phyloP scores from a whole-genome alignment of 2,888 invertebrate species.

The Glyphotaelius pellucidus region DNA sequence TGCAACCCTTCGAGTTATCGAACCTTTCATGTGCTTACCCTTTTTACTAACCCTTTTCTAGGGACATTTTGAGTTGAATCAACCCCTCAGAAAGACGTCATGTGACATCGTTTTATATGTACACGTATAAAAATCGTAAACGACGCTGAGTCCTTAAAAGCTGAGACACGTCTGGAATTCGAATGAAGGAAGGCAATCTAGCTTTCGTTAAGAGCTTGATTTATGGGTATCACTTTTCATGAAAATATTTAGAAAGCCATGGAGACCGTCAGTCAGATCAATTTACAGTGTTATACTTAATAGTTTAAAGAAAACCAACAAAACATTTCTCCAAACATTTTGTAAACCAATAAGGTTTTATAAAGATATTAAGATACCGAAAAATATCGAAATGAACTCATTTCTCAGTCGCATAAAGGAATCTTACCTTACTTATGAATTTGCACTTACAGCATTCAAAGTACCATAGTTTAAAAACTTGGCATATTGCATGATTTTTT shows the following conservation, averaged over 20 bases:
- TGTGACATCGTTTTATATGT: neutral
- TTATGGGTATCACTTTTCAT: neutral
- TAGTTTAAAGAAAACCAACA: neutral
- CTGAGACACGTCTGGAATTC: neutral
- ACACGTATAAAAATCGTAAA: constrained; percentile 3
- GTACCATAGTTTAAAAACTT: too few relatives aligned
- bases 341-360: too few relatives aligned
- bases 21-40: constrained; percentile 30
- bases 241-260: neutral
- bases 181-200: neutral
- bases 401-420: too few relatives aligned
- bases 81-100: constrained; percentile 24
- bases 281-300: neutral
- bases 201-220: constrained; percentile 2
- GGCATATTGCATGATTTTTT: too few relatives aligned
- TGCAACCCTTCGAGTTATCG: neutral
- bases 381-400: too few relatives aligned
- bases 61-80: constrained; percentile 16
- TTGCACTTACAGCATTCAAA: too few relatives aligned
- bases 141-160: neutral
- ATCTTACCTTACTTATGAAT: too few relatives aligned
- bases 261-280: neutral
- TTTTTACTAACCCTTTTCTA: constrained; percentile 21
- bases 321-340: neutral
- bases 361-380: too few relatives aligned